Evolutionary conservation across 2,113 vertebrate genomes (phyloP).

Genomic region (Eleginops maclovinus): DNA sequence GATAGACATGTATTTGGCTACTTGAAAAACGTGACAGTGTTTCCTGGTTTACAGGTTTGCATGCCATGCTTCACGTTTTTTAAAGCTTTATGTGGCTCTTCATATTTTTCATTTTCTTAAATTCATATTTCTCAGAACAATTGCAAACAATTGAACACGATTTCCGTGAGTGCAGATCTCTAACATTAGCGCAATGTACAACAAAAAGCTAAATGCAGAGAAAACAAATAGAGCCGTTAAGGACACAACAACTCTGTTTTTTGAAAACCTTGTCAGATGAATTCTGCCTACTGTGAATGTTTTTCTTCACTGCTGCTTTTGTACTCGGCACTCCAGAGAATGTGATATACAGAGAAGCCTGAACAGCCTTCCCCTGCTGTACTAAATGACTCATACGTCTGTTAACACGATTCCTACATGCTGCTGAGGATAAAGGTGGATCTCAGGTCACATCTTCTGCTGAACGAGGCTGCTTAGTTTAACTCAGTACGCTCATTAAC

Average conservation of each 20-base stretch:
- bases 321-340: neutral
- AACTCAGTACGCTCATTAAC: neutral
- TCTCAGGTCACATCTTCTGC: neutral
- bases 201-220: neutral
- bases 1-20: too few relatives aligned
- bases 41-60: too few relatives aligned
- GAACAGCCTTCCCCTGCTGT: neutral
- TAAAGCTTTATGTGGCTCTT: neutral
- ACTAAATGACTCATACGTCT: neutral
- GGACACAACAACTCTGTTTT: neutral
- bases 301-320: neutral
- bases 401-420: neutral
- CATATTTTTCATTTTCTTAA: neutral
- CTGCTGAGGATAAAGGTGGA: neutral
- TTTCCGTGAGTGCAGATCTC: neutral
- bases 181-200: neutral
- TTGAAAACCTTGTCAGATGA: neutral
- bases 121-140: neutral
- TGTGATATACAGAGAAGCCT: slow-evolving; percentile 1
- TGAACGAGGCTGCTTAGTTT: neutral
- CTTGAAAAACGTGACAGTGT: too few relatives aligned
- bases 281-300: neutral
- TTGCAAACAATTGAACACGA: neutral
- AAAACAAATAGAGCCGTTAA: neutral
- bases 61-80: too few relatives aligned